These are phyloP conservation scores for Bugula neritina DNA, from an alignment of 2,888 invertebrate genomes.

Conservation along the genomic window DNA sequence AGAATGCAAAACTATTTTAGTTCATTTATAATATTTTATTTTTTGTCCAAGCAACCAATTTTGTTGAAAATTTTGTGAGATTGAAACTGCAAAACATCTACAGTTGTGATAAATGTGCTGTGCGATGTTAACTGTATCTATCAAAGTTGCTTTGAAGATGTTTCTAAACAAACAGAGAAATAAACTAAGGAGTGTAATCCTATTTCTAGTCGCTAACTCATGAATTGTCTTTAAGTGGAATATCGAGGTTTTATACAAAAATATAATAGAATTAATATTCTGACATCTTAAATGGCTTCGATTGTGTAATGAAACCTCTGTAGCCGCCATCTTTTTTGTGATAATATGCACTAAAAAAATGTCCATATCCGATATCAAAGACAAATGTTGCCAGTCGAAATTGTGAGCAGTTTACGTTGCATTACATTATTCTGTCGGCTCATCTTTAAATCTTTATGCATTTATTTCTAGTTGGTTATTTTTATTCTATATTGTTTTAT, in stretches of 20 bases:
- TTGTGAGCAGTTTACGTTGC: too few relatives aligned
- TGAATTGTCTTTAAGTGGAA: constrained; percentile 22
- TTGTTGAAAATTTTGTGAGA: neutral
- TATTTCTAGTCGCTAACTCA: constrained; percentile 5
- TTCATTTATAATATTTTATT: neutral
- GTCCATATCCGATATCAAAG: too few relatives aligned
- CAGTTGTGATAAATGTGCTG: neutral
- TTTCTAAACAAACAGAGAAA: constrained; percentile 7
- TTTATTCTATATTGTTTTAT: too few relatives aligned
- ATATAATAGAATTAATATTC: neutral
- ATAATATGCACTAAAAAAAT: too few relatives aligned
- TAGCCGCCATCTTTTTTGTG: neutral
- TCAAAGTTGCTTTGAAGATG: constrained; percentile 24
- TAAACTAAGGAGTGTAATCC: constrained; percentile 22
- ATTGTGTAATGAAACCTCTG: neutral
- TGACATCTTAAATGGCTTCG: neutral
- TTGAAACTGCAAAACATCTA: neutral
- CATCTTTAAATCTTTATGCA: too few relatives aligned
- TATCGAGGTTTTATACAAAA: neutral
- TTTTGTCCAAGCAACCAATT: neutral
- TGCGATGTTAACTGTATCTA: neutral
- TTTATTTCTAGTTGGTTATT: too few relatives aligned
- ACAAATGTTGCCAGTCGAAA: too few relatives aligned
- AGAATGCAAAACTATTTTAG: neutral
- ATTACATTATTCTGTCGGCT: too few relatives aligned